Conservation (phyloP, 2,113 vertebrate species). For the Astur gentilis region DNA sequence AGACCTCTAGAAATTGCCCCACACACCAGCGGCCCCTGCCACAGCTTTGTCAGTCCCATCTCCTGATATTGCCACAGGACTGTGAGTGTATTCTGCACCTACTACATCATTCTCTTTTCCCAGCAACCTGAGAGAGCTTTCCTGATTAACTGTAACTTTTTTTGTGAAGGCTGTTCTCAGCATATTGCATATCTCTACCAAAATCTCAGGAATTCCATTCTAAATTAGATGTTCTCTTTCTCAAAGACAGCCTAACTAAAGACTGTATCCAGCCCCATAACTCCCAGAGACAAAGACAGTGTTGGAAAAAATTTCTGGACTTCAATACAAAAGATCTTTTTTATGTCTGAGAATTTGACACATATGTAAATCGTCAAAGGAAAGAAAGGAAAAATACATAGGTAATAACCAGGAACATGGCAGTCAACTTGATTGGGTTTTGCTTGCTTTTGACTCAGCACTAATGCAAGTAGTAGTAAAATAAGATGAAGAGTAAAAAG, state of each 20-base stretch:
- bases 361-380: neutral
- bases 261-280: neutral
- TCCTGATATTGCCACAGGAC: neutral
- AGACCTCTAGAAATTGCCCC: neutral
- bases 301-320: neutral
- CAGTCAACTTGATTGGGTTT: neutral
- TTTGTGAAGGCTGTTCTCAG: neutral
- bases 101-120: neutral
- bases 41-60: neutral
- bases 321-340: neutral
- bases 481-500: neutral
- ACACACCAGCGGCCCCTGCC: neutral
- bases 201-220: neutral
- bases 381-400: neutral
- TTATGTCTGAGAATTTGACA: neutral
- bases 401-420: neutral
- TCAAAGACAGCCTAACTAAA: neutral
- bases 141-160: neutral
- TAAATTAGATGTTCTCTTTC: neutral
- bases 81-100: neutral
- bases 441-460: neutral
- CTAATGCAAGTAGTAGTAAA: neutral
- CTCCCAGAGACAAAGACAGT: neutral
- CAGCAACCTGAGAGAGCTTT: neutral
- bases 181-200: neutral